Percentiles rank a stretch among this genome's conserved stretches.
phyloP scores from a whole-genome alignment of 2,797 vertebrate species.

The Acanthurus leucopareius region DNA sequence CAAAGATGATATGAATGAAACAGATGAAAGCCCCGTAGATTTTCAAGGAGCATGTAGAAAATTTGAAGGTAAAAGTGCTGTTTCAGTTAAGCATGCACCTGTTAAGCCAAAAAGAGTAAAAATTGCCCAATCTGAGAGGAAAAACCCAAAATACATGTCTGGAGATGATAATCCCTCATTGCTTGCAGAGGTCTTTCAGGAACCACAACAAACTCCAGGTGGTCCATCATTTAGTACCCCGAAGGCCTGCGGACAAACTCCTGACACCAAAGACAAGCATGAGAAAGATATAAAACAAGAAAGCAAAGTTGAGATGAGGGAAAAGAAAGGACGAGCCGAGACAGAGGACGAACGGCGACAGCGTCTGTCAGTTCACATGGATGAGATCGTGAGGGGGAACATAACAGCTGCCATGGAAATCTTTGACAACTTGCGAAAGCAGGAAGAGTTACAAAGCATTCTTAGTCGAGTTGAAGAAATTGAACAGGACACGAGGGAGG shows the following conservation, averaged over 20 bases:
- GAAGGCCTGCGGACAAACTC: slow-evolving; percentile 33
- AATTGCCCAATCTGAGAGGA: slow-evolving; percentile 60
- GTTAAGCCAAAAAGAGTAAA: slow-evolving; percentile 84
- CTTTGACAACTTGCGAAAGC: slow-evolving; percentile 89
- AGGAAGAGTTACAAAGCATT: slow-evolving; percentile 90
- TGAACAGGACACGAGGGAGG: slow-evolving; percentile 88
- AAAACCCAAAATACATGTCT: slow-evolving; percentile 32
- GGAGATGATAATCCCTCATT: slow-evolving; percentile 30
- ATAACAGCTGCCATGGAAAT: slow-evolving; percentile 89
- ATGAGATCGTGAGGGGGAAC: slow-evolving; percentile 93
- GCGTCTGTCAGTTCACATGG: slow-evolving; percentile 92
- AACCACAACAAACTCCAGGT: slow-evolving; percentile 19
- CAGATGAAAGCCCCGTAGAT: slow-evolving; percentile 67
- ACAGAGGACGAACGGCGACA: slow-evolving; percentile 89
- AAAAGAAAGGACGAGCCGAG: slow-evolving; percentile 80
- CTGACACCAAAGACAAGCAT: slow-evolving; percentile 36
- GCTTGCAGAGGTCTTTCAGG: slow-evolving; percentile 9
- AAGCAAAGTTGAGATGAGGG: slow-evolving; percentile 80
- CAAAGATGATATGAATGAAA: slow-evolving; percentile 37
- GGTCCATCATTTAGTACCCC: slow-evolving; percentile 2
- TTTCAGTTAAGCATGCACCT: slow-evolving; percentile 59
- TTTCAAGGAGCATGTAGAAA: slow-evolving; percentile 72
- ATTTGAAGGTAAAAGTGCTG: slow-evolving; percentile 70
- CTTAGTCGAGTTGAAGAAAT: slow-evolving; percentile 90
- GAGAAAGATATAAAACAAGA: slow-evolving; percentile 43